These are phyloP conservation scores for Cistogaster globosa DNA, from an alignment of 2,888 invertebrate genomes.

Conservation along the genomic window DNA sequence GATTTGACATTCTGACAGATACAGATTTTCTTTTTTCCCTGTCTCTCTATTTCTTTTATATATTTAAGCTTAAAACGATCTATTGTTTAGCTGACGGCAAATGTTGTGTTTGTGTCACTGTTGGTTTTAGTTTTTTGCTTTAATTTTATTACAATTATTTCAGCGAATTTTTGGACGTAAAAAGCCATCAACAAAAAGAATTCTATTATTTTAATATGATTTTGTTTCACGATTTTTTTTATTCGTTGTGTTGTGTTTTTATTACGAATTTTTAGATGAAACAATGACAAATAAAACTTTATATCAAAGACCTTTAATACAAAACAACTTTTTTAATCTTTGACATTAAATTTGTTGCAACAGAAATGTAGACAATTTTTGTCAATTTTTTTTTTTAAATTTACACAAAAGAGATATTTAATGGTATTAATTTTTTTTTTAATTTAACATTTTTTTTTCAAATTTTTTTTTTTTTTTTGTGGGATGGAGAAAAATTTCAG, in stretches of 20 bases:
- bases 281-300: slow-evolving; percentile 61
- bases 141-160: slow-evolving; percentile 58
- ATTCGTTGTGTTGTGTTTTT: too few relatives aligned
- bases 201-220: slow-evolving; percentile 43
- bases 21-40: background rate
- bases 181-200: slow-evolving; percentile 9
- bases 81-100: slow-evolving; percentile 53
- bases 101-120: slow-evolving; percentile 5
- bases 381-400: too few relatives aligned
- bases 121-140: slow-evolving; percentile 9
- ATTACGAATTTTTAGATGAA: background rate
- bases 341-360: slow-evolving; percentile 54
- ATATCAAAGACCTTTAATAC: slow-evolving; percentile 12
- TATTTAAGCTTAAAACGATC: slow-evolving; percentile 39
- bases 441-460: too few relatives aligned
- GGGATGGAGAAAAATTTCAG: too few relatives aligned
- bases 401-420: too few relatives aligned
- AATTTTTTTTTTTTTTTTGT: too few relatives aligned
- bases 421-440: too few relatives aligned
- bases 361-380: background rate
- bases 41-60: background rate
- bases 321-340: slow-evolving; percentile 13
- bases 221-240: slow-evolving; percentile 50
- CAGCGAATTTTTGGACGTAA: slow-evolving; percentile 31
- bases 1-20: slow-evolving; percentile 74